Evolutionary conservation across 2,113 vertebrate species (phyloP).

Genomic region (Notiomystis cincta): DNA sequence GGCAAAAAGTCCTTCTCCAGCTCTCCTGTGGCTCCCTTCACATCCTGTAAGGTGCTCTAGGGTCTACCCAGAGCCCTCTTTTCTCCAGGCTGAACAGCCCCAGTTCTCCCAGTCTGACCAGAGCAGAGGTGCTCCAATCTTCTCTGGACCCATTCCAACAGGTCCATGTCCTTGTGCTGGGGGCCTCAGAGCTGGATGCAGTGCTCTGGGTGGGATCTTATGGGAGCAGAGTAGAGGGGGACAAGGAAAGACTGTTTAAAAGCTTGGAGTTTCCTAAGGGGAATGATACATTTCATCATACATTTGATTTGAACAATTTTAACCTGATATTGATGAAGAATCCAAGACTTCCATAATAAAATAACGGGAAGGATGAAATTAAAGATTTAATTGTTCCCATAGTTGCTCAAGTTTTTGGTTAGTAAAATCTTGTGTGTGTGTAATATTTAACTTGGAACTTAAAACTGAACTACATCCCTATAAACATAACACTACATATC

Average conservation of each 20-base stretch:
- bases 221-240: neutral
- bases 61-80: neutral
- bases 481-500: neutral
- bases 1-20: neutral
- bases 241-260: neutral
- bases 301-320: neutral
- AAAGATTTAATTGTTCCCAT: neutral
- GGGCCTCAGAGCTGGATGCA: neutral
- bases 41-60: neutral
- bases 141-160: neutral
- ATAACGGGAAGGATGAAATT: neutral
- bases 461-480: neutral
- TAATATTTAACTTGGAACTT: constrained; percentile 2
- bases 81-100: neutral
- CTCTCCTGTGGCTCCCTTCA: neutral
- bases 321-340: neutral
- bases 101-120: neutral
- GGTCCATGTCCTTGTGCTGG: neutral
- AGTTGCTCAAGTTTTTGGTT: neutral
- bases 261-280: neutral
- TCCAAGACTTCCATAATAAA: neutral
- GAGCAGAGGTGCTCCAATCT: neutral
- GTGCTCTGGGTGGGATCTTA: neutral
- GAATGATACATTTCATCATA: neutral
- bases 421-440: neutral